Evolutionary conservation across 1,140 invertebrate genomes (phyloP).

Genomic region (Adelges cooleyi): DNA sequence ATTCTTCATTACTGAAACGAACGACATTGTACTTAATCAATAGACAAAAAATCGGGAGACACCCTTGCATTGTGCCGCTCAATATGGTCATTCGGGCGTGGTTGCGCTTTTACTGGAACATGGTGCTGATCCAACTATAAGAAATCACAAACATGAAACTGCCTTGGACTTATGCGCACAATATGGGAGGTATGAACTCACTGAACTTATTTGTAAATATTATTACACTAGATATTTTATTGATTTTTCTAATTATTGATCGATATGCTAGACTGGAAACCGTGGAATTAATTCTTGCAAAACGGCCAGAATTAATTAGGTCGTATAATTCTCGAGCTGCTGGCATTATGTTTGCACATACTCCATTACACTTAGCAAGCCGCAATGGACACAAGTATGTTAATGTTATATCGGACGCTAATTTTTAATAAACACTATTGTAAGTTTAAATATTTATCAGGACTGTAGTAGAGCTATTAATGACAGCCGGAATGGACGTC

Average conservation of each 20-base stretch:
- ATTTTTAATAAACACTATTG: conserved; percentile 12
- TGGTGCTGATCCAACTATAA: conserved; percentile 78
- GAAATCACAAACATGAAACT: conserved; percentile 80
- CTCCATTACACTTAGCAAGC: conserved; percentile 86
- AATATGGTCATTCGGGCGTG: conserved; percentile 86
- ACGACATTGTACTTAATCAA: conserved; percentile 32
- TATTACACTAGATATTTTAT: neutral
- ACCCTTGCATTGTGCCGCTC: conserved; percentile 83
- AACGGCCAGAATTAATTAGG: conserved; percentile 64
- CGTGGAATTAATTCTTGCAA: conserved; percentile 70
- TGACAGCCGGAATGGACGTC: conserved; percentile 76
- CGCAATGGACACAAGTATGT: conserved; percentile 76
- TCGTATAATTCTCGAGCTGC: conserved; percentile 46
- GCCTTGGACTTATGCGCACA: conserved; percentile 88
- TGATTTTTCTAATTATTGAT: conserved; percentile 36
- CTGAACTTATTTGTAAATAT: neutral
- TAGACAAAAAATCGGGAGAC: conserved; percentile 90
- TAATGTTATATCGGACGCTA: neutral
- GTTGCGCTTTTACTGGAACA: conserved; percentile 73
- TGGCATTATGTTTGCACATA: conserved; percentile 55
- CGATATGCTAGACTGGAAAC: conserved; percentile 78
- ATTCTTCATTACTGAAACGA: neutral
- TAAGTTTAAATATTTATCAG: conserved; percentile 39
- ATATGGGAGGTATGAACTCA: conserved; percentile 56
- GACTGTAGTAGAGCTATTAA: conserved; percentile 68